These are phyloP conservation scores for Acipenser ruthenus DNA, from an alignment of 2,797 vertebrate species.

Conservation along the genomic window DNA sequence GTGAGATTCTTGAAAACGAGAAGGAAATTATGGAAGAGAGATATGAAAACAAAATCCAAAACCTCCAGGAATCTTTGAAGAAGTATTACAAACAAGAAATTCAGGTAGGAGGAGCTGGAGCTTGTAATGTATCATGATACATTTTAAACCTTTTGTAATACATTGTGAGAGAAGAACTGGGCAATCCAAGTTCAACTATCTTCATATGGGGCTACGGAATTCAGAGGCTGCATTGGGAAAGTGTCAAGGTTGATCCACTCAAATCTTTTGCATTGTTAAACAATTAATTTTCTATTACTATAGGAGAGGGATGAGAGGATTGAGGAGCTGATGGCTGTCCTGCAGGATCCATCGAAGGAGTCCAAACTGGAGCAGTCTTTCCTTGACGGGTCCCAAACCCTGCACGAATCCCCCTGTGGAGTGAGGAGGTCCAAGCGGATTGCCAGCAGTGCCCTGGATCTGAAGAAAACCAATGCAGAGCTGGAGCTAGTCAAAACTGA, in stretches of 20 bases:
- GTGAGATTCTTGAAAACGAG: conserved; percentile 74
- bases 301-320: conserved; percentile 85
- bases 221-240: not conserved
- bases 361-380: conserved; percentile 18
- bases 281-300: not conserved
- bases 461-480: conserved; percentile 29
- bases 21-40: conserved; percentile 71
- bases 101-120: conserved; percentile 56
- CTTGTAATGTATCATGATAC: no score
- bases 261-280: no score
- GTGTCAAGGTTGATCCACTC: not conserved
- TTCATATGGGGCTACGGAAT: no score
- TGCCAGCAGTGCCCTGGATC: conserved; percentile 32
- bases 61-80: conserved; percentile 75
- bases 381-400: not conserved
- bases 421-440: conserved; percentile 66
- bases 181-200: not conserved
- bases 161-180: not conserved
- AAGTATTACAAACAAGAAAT: conserved; percentile 79
- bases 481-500: conserved; percentile 56
- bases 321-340: conserved; percentile 58
- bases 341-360: conserved; percentile 50
- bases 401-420: conserved; percentile 14
- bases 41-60: conserved; percentile 74
- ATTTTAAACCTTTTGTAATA: no score